These are phyloP conservation scores for Nomia melanderi DNA, from an alignment of 1,140 invertebrate species.

Conservation along the genomic window DNA sequence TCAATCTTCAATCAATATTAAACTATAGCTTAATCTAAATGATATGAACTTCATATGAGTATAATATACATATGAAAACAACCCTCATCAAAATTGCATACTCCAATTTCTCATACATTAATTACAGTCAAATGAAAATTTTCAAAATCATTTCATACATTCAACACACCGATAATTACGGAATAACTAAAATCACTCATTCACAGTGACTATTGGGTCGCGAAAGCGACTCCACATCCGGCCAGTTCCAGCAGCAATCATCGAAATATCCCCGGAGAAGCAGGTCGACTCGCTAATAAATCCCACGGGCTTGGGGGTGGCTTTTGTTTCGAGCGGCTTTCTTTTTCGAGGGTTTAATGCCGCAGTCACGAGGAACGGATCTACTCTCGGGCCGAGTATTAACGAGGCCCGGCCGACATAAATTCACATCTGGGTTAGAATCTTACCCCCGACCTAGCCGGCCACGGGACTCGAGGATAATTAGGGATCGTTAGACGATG, in stretches of 20 bases:
- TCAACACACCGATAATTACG: too few species aligned
- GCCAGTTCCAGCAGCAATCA: neutral
- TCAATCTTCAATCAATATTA: too few species aligned
- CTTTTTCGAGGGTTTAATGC: neutral
- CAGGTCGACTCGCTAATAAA: neutral
- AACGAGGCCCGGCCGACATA: constrained; percentile 49
- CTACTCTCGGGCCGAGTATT: constrained; percentile 17
- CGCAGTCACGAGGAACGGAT: constrained; percentile 8
- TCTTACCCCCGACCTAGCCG: constrained; percentile 17
- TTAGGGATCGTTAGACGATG: constrained; percentile 60
- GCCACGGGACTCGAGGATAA: constrained; percentile 45
- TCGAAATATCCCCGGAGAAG: neutral
- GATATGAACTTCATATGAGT: too few species aligned
- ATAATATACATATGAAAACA: too few species aligned
- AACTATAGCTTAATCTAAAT: too few species aligned
- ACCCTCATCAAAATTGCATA: too few species aligned
- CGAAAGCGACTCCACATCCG: too few species aligned
- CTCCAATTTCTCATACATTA: too few species aligned
- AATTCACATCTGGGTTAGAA: constrained; percentile 49
- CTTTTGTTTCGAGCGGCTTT: constrained; percentile 4
- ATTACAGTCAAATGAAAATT: too few species aligned
- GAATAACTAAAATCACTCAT: too few species aligned
- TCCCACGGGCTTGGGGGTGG: neutral
- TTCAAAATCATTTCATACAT: too few species aligned
- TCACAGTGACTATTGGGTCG: too few species aligned